Base-by-base conservation (phyloP, 2,888 invertebrate genomes). In the Archips xylosteana region DNA sequence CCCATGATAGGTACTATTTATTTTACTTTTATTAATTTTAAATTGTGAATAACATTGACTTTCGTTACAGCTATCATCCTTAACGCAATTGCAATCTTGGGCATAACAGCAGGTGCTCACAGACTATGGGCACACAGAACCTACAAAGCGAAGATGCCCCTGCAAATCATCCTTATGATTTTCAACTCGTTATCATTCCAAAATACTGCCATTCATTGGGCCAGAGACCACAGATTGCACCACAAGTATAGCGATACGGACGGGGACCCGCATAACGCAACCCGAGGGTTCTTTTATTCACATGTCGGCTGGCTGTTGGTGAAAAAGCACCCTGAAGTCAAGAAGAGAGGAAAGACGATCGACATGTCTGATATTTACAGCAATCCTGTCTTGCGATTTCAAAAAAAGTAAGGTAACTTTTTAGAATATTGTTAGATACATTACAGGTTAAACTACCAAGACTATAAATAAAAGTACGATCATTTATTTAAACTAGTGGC, bases 241-340 rank as follows among this genome's bases (percentile, higher is more conserved):
- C 98, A 98, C 91, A 98, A 98, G 87, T 98, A 97, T 89, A 97
- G 97, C 0, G 97, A 97, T 85, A 98, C 98, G 0, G 96, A 98
- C 83, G 98, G 98, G 0, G 98, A 98, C 89, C 98, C 98, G 0
- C 98, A 98, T 89, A 98, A 98, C 83, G 96, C 97, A 0, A 95
- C 95, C 64, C 95, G 98, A 71, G 99, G 99, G 0, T 97, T 99
- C 89, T 99, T 99, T 95, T 99, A 98, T 93, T 97, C 98, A 0
- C 99, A 99, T 87, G 97, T 99, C 92, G 99, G 99, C 63, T 99
- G 99, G 99, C 92, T 99, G 69, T 95, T 98, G 91, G 95, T 96
- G 78, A 96, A 96, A 82, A 99, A 99, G 87, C 98, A 98, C 85
- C 97, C 97, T 0, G 97, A 98, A 82, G 98, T 99, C 39, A 98